Conservation (phyloP, 2,113 vertebrate species). For the Alces alces region DNA sequence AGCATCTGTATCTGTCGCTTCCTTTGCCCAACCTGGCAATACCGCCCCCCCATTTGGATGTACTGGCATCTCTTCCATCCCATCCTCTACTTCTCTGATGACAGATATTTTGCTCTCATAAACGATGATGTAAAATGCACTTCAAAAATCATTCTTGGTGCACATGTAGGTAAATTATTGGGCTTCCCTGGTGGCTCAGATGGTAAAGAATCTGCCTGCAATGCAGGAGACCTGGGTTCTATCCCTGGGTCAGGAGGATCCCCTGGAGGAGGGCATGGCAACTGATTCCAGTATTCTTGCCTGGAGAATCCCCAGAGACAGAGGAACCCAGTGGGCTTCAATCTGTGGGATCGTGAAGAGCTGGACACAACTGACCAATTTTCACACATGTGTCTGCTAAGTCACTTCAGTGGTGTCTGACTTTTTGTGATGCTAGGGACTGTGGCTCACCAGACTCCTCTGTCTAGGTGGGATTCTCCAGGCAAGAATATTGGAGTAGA, state of each 20-base stretch:
- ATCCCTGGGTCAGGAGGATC: neutral
- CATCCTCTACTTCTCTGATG: neutral
- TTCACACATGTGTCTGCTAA: neutral
- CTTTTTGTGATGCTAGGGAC: neutral
- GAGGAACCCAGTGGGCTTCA: neutral
- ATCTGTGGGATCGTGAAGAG: neutral
- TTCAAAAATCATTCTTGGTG: neutral
- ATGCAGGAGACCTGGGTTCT: neutral
- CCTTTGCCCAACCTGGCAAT: neutral
- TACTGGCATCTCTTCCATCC: neutral
- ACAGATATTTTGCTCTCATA: neutral
- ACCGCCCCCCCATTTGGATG: accelerated
- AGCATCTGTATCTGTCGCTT: neutral
- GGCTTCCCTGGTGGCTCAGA: neutral
- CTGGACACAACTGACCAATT: neutral
- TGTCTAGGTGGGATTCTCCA: neutral
- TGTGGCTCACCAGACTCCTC: neutral
- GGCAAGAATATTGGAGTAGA: neutral
- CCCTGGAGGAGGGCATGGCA: neutral
- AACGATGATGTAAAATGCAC: neutral
- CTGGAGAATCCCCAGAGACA: neutral
- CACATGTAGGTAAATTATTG: neutral
- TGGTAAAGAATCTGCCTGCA: neutral
- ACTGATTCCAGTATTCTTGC: neutral
- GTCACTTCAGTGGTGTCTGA: neutral